Percentiles rank a stretch among this genome's conserved stretches.
Conservation (phyloP, 1,140 invertebrate species). For the Tetramorium parvispinum region DNA sequence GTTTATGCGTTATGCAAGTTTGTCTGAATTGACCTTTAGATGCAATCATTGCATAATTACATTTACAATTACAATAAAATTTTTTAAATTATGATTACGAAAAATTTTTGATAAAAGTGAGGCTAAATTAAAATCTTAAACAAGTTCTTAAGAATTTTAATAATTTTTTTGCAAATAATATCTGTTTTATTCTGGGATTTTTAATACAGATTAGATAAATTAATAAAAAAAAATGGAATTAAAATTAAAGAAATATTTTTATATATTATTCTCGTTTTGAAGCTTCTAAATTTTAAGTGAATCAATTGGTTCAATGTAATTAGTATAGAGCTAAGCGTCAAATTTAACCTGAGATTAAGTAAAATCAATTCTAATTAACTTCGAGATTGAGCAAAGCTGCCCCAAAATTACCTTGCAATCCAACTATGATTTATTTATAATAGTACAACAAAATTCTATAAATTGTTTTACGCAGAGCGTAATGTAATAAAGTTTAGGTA, state of each 20-base stretch:
- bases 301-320: conserved; percentile 7
- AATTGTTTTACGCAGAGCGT: background rate
- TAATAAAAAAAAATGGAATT: background rate
- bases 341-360: background rate
- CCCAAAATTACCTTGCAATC: background rate
- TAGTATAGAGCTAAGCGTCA: background rate
- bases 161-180: background rate
- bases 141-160: too few species aligned
- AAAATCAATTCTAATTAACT: background rate
- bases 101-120: background rate
- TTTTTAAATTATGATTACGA: background rate
- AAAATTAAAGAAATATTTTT: background rate
- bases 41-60: background rate
- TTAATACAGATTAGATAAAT: background rate
- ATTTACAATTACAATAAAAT: background rate
- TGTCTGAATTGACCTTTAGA: too few species aligned
- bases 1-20: too few species aligned
- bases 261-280: background rate
- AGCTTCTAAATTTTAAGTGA: background rate
- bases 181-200: background rate
- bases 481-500: background rate
- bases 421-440: background rate
- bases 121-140: background rate
- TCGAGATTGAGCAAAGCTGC: background rate
- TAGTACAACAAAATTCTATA: background rate